Evolutionary conservation across 2,797 vertebrate species (phyloP).

Genomic region (Iguana delicatissima): DNA sequence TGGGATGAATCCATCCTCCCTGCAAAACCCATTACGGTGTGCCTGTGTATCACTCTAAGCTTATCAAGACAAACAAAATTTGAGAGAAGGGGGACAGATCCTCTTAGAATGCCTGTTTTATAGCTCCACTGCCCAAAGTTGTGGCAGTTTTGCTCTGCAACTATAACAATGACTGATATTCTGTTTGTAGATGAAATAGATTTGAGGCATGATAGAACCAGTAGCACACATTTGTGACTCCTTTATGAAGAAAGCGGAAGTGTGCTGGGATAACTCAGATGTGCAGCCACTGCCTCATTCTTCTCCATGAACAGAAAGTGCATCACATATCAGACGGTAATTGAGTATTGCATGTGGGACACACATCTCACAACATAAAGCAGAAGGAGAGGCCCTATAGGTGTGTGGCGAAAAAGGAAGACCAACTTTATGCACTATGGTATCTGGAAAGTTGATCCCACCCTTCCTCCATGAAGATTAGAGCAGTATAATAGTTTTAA

Average conservation of each 20-base stretch:
- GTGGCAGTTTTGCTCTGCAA: not conserved
- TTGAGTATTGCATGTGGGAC: too few species aligned
- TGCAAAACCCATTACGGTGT: conserved; percentile 55
- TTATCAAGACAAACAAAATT: conserved; percentile 36
- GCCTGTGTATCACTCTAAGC: conserved; percentile 46
- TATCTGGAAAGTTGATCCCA: not conserved
- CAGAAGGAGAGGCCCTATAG: not conserved
- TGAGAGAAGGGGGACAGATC: not conserved
- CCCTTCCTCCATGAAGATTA: not conserved
- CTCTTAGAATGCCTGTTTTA: conserved; percentile 24
- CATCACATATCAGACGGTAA: not conserved
- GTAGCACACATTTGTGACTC: not conserved
- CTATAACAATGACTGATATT: not conserved
- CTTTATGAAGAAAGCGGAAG: too few species aligned
- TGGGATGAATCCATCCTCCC: conserved; percentile 42
- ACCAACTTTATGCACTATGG: not conserved
- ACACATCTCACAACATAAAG: not conserved
- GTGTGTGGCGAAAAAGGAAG: not conserved
- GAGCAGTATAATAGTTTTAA: not conserved
- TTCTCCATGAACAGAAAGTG: not conserved
- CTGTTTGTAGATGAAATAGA: not conserved
- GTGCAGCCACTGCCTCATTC: not conserved
- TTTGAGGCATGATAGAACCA: not conserved
- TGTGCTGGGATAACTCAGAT: not conserved
- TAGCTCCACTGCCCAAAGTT: conserved; percentile 18